Conservation (phyloP, 2,888 invertebrate species). For the Hypomecis punctinalis region DNA sequence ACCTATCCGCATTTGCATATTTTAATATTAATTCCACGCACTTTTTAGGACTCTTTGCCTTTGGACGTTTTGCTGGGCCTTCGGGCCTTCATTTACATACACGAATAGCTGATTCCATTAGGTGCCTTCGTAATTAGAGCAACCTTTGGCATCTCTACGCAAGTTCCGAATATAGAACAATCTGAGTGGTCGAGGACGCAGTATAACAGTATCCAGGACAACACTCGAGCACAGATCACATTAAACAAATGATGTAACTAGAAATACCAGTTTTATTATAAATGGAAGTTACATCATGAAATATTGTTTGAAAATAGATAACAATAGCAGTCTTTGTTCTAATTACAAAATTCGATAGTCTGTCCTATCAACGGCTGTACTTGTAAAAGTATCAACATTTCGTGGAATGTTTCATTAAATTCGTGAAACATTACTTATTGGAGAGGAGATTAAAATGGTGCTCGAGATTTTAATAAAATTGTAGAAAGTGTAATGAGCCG, state of each 20-base stretch:
- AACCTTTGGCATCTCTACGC: not conserved
- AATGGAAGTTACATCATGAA: too few species aligned
- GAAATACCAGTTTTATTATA: too few species aligned
- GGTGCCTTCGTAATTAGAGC: not conserved
- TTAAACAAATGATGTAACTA: too few species aligned
- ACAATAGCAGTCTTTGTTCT: too few species aligned
- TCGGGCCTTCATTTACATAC: constrained; percentile 4
- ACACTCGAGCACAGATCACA: too few species aligned
- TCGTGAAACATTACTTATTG: constrained; percentile 20
- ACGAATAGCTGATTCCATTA: not conserved
- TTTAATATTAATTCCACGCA: constrained; percentile 21
- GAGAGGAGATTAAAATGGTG: constrained; percentile 15
- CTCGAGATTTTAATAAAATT: constrained; percentile 17
- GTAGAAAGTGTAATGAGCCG: not conserved
- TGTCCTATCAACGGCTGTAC: too few species aligned
- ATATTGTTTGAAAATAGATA: too few species aligned
- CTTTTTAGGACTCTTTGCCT: constrained; percentile 11
- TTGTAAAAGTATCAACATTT: not conserved
- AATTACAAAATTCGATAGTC: too few species aligned
- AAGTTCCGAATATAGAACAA: not conserved
- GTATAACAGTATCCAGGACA: too few species aligned
- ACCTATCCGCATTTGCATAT: constrained; percentile 18
- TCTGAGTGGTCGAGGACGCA: not conserved
- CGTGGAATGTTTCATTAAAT: constrained; percentile 32
- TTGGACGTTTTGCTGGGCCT: not conserved